Evolutionary conservation across 1,140 invertebrate genomes (phyloP), one percentile per base, ranked within the genome.

Genomic region (Teleogryllus occipitalis): DNA sequence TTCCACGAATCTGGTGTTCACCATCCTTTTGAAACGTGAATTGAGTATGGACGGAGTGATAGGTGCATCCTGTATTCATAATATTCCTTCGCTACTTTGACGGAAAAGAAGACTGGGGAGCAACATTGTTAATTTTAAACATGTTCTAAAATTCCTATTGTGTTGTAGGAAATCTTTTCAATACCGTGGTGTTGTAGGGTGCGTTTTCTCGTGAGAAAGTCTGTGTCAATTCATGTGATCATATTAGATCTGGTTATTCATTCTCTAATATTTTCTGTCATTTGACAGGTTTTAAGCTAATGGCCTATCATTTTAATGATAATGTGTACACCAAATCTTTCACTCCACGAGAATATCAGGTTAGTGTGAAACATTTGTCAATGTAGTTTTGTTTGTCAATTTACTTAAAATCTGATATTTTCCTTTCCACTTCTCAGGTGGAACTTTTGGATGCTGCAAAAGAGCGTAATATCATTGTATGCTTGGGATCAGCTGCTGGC

Each of bases 401-500:
- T 65, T 65, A 65, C 54, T 65, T 65, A 0, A 65, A 18, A 65
- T 65, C 1, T 39, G 22, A 72, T 78, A 74, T 46, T 22, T 81
- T 39, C 5, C 1, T 39, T 76, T 76, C 46, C 39, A 74, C 72
- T 76, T 80, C 78, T 75, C 83, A 93, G 91, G 89, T 95, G 77
- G 95, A 97, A 86, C 86, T 98, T 77, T 87, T 97, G 80, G 93
- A 96, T 84, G 88, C 91, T 47, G 93, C 94, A 0, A 91, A 91
- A 82, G 88, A 93, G 81, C 89, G 89, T 78, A 96, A 98, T 86
- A 93, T 93, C 18, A 95, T 98, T 81, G 90, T 96, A 77, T 96
- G 94, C 85, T 88, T 97, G 74, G 93, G 92, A 75, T 94, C 94
- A 82, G 91, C 90, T 76, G 88, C 91, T 21, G 95, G 95, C 74